Conservation (phyloP, 1,140 invertebrate genomes). For the Drosophila sp. region DNA sequence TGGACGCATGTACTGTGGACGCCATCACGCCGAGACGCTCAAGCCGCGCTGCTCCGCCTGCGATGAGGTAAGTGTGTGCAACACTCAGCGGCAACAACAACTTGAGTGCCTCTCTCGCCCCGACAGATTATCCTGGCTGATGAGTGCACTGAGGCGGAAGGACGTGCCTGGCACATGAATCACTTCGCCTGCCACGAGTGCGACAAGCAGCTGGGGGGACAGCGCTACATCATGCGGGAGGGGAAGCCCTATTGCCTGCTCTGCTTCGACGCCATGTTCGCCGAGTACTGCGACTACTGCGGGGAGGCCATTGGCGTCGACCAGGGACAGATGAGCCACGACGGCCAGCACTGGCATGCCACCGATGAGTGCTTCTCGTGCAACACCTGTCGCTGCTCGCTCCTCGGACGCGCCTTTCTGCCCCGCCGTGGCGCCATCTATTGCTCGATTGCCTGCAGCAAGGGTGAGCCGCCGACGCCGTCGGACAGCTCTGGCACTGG, state of each 20-base stretch:
- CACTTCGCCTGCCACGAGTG: constrained; percentile 99
- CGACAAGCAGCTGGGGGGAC: constrained; percentile 96
- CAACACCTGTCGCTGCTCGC: constrained; percentile 94
- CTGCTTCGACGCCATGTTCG: constrained; percentile 98
- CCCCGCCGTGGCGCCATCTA: constrained; percentile 97
- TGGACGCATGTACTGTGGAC: constrained; percentile 95
- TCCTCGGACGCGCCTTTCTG: constrained; percentile 97
- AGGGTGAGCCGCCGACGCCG: constrained; percentile 93
- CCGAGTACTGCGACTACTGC: constrained; percentile 98
- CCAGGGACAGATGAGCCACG: constrained; percentile 98
- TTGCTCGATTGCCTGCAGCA: constrained; percentile 96
- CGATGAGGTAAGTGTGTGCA: constrained; percentile 93
- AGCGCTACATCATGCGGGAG: constrained; percentile 98
- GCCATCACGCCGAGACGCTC: constrained; percentile 98
- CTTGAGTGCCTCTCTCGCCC: constrained; percentile 2
- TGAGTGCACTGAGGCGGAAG: constrained; percentile 99
- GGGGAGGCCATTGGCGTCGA: constrained; percentile 98
- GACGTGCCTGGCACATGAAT: constrained; percentile 99
- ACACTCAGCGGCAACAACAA: background rate
- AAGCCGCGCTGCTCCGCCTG: constrained; percentile 98
- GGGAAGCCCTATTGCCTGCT: constrained; percentile 96
- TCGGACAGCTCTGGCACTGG: constrained; percentile 90
- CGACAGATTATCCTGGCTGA: constrained; percentile 98
- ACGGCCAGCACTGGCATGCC: constrained; percentile 99
- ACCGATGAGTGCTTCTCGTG: constrained; percentile 98